Base-by-base conservation (phyloP, 2,113 vertebrate genomes). In the Acanthochromis polyacanthus region DNA sequence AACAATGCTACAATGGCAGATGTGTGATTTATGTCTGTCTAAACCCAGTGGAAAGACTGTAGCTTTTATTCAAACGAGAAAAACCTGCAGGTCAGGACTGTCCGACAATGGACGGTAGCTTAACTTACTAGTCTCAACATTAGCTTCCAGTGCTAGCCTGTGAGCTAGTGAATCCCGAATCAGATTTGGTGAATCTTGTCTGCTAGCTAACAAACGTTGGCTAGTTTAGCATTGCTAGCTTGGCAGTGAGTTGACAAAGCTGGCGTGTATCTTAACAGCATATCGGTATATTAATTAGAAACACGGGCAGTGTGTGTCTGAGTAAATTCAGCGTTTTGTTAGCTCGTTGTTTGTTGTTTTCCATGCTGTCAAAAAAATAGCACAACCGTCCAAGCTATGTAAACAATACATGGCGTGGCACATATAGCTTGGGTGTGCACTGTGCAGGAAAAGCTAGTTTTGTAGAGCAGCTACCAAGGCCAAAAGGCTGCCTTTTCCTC, bases 391-490 rank as follows among this genome's bases (percentile, higher is more conserved):
- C 55, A 32, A 63, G 84, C 80, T 78, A 93, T 93, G 91, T 93
- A 91, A 93, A 93, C 91, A 91, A 92, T 91, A 84, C 91, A 88
- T 69, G 90, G 88, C 87, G 89, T 92, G 90, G 91, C 78, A 85
- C 73, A 45, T 19, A 62, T 25, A 86, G 69, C 55, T 57, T 68
- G 86, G 83, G 90, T 90, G 90, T 90, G 85, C 89, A 68, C 86
- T 57, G 80, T 78, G 73, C 73, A 75, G 51, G 64, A 6, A 15
- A 53, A 71, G 91, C 81, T 90, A 86, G 83, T 78, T 46, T 36
- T 80, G 77, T 20, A 51, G 53, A 57, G 48, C 4, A 46, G 69
- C 80, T 61, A 58, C 30, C 73, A 50, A 77, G 75, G 87, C 88
- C 85, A 48, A 64, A 61, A 40, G 9, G 7, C 40, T 71, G 51